Conservation (phyloP, 2,888 invertebrate genomes). For the Pseudoips prasinana region DNA sequence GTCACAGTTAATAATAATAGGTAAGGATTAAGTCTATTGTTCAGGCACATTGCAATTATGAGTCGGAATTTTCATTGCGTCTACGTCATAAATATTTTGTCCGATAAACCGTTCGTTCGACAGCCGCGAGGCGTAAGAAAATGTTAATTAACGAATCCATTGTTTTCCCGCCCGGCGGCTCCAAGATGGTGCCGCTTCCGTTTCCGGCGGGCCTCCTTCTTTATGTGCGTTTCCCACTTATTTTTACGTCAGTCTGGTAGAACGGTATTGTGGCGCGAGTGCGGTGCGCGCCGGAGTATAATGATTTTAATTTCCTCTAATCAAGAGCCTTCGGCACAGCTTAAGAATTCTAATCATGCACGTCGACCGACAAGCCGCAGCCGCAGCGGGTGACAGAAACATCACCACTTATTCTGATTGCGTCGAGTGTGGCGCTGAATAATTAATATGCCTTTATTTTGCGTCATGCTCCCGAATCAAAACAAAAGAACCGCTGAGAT, state of each 20-base stretch:
- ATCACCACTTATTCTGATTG: constrained; percentile 82
- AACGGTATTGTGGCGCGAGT: constrained; percentile 63
- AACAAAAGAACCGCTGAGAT: constrained; percentile 66
- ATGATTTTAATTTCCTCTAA: constrained; percentile 83
- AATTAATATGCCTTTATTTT: constrained; percentile 80
- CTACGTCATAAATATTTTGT: constrained; percentile 80
- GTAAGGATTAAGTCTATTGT: too few relatives aligned
- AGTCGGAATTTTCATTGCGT: constrained; percentile 71
- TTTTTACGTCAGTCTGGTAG: constrained; percentile 73
- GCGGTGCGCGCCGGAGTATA: constrained; percentile 70
- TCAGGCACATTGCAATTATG: constrained; percentile 52
- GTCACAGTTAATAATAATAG: too few relatives aligned
- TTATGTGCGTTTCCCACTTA: constrained; percentile 78
- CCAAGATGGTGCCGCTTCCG: constrained; percentile 83
- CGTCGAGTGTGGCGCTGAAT: constrained; percentile 80
- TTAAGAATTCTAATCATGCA: constrained; percentile 82
- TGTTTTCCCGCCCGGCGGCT: constrained; percentile 85
- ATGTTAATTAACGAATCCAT: constrained; percentile 90
- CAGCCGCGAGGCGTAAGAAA: constrained; percentile 85
- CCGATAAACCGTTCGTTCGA: constrained; percentile 82
- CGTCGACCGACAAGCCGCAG: constrained; percentile 39
- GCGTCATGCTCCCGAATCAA: constrained; percentile 55
- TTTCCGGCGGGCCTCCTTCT: constrained; percentile 77
- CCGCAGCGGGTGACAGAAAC: constrained; percentile 75
- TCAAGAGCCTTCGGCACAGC: constrained; percentile 79